Conservation (phyloP, 2,113 vertebrate species). For the Upupa epops region DNA sequence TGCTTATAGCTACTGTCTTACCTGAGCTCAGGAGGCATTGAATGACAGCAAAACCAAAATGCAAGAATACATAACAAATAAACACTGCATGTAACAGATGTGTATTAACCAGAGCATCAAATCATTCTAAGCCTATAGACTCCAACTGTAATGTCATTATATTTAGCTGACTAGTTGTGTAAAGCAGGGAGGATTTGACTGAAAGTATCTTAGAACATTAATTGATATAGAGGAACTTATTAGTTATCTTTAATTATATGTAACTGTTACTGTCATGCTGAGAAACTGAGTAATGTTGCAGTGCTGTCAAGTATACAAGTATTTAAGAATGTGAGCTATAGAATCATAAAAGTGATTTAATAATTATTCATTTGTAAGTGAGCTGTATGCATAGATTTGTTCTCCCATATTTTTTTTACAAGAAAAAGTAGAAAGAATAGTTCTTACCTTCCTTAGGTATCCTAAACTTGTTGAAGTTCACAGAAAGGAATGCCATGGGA, state of each 20-base stretch:
- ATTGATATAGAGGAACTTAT: neutral
- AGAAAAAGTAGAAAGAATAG: neutral
- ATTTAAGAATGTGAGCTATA: neutral
- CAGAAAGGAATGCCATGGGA: neutral
- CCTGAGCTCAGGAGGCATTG: neutral
- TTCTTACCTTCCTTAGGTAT: neutral
- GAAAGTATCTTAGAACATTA: neutral
- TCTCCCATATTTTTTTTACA: neutral
- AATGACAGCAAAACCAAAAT: neutral
- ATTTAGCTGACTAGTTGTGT: neutral
- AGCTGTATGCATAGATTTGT: neutral
- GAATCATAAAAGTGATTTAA: neutral
- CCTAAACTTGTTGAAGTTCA: neutral
- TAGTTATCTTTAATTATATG: neutral
- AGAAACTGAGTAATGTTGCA: neutral
- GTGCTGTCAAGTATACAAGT: neutral
- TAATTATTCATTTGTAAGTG: neutral
- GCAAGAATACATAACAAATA: neutral
- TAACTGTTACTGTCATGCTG: neutral
- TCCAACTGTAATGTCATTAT: constrained; percentile 1
- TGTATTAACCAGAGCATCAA: neutral
- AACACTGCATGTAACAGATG: neutral
- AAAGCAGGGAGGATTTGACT: neutral
- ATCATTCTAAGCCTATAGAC: constrained; percentile 2
- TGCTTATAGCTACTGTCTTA: neutral